Conservation (phyloP, 2,797 vertebrate genomes). For the Enteromius argenteus region DNA sequence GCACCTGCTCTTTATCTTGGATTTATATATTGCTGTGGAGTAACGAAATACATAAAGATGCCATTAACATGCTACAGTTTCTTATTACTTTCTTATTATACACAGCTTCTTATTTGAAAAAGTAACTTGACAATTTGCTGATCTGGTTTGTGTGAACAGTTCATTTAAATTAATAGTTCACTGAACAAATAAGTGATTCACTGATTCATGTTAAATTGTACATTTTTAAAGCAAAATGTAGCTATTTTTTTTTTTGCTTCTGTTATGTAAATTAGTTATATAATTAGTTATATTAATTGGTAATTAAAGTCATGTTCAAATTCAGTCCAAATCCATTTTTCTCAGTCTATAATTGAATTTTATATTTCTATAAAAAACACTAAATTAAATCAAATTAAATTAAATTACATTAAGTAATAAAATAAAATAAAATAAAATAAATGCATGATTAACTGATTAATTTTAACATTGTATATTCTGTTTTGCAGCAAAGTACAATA, state of each 20-base stretch:
- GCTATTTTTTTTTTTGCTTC: background rate
- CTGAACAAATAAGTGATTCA: background rate
- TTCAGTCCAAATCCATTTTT: no score
- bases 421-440: no score
- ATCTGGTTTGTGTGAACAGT: no score
- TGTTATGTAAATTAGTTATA: background rate
- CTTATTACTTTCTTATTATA: no score
- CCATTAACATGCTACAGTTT: background rate
- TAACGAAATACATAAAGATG: background rate
- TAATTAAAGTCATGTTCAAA: no score
- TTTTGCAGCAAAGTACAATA: background rate
- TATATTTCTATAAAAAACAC: no score
- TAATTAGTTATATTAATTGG: no score
- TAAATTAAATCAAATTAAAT: no score
- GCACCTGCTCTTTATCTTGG: slow-evolving; percentile 5
- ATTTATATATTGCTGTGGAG: background rate
- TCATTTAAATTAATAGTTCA: background rate
- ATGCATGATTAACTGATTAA: no score
- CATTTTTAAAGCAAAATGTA: background rate
- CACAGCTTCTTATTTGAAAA: background rate
- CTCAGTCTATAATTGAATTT: no score
- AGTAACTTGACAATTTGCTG: background rate
- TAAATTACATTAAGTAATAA: no score
- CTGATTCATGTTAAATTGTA: background rate
- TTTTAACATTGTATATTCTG: background rate